These are phyloP conservation scores for Ptiloglossa arizonensis DNA, from an alignment of 1,140 invertebrate genomes.

Conservation along the genomic window DNA sequence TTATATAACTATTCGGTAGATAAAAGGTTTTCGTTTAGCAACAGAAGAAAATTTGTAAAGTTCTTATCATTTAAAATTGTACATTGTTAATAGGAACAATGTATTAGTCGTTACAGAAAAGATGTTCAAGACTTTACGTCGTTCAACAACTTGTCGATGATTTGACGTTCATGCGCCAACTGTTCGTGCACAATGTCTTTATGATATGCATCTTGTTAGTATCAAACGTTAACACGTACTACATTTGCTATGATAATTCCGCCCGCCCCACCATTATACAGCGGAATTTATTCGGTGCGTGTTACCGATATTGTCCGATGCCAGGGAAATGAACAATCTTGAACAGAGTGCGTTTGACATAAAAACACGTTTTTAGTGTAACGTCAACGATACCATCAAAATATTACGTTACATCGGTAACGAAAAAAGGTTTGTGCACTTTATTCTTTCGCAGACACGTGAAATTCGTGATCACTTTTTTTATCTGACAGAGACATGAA, in stretches of 20 bases:
- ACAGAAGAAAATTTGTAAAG: background rate
- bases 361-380: slow-evolving; percentile 18
- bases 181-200: slow-evolving; percentile 28
- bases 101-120: slow-evolving; percentile 31
- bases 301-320: slow-evolving; percentile 28
- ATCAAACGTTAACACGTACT: slow-evolving; percentile 34
- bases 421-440: slow-evolving; percentile 30
- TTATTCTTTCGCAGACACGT: background rate
- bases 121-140: slow-evolving; percentile 22
- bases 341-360: slow-evolving; percentile 16
- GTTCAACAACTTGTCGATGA: slow-evolving; percentile 23
- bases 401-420: slow-evolving; percentile 23
- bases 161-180: slow-evolving; percentile 45
- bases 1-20: background rate
- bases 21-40: background rate
- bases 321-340: slow-evolving; percentile 32
- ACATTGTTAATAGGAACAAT: background rate
- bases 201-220: slow-evolving; percentile 35
- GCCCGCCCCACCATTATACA: slow-evolving; percentile 23
- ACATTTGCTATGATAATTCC: slow-evolving; percentile 47
- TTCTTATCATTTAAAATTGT: background rate
- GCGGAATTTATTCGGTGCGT: slow-evolving; percentile 32
- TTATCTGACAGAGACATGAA: background rate
- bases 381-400: slow-evolving; percentile 10
- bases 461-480: background rate